Conservation (phyloP, 2,113 vertebrate species). For the Psammodynastes pulverulentus region DNA sequence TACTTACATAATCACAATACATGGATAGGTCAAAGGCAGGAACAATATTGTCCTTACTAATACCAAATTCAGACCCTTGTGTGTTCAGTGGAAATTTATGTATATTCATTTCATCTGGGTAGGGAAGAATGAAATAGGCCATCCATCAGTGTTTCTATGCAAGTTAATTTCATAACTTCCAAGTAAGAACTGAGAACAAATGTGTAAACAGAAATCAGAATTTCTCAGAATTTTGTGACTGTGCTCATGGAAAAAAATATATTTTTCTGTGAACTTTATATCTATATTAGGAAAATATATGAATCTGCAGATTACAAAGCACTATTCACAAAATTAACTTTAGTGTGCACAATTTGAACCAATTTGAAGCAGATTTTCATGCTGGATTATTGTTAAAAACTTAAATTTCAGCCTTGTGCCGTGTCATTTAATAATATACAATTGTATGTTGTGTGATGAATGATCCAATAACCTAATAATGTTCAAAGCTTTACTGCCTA, state of each 20-base stretch:
- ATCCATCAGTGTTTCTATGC: not conserved
- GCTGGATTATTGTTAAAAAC: not conserved
- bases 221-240: not conserved
- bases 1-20: not conserved
- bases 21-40: not conserved
- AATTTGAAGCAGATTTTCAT: not conserved
- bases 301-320: not conserved
- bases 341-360: not conserved
- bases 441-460: not conserved
- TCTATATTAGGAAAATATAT: not conserved
- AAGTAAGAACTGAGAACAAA: not conserved
- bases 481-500: constrained; percentile 47
- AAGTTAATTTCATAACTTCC: not conserved
- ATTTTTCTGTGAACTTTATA: not conserved
- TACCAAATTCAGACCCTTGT: not conserved
- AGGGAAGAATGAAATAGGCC: not conserved
- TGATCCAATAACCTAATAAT: constrained; percentile 7
- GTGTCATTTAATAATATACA: not conserved
- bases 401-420: not conserved
- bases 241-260: not conserved
- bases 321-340: not conserved
- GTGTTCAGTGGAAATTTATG: not conserved
- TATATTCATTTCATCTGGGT: not conserved
- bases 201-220: not conserved
- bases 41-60: not conserved